Conservation (phyloP, 1,140 invertebrate species). For the Euwallacea fornicatus region DNA sequence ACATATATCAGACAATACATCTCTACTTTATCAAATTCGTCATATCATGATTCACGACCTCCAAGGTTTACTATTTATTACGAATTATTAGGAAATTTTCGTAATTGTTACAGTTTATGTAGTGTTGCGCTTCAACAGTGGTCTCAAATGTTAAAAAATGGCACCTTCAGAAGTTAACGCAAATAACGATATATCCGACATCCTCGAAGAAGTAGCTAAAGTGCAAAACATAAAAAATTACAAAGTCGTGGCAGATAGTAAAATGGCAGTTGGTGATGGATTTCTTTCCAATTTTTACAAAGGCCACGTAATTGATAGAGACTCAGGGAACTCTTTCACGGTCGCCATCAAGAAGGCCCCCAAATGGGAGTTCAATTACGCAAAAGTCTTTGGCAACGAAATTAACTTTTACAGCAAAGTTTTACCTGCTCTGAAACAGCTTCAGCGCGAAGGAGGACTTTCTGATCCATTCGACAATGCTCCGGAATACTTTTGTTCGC, state of each 20-base stretch:
- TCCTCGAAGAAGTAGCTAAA: slow-evolving; percentile 3
- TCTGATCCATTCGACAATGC: slow-evolving; percentile 8
- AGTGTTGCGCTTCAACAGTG: too few species aligned
- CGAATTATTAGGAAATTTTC: too few species aligned
- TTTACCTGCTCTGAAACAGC: background rate
- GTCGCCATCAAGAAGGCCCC: slow-evolving; percentile 12
- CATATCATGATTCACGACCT: too few species aligned
- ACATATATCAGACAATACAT: too few species aligned
- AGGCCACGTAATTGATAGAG: slow-evolving; percentile 4
- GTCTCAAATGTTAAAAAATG: too few species aligned
- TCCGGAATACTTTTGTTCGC: background rate
- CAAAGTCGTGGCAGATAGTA: background rate
- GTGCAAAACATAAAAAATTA: slow-evolving; percentile 12
- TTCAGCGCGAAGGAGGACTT: background rate
- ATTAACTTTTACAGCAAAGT: slow-evolving; percentile 5
- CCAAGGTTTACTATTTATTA: too few species aligned
- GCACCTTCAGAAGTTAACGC: too few species aligned
- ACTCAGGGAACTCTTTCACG: background rate
- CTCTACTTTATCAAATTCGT: too few species aligned
- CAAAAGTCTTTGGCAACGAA: background rate
- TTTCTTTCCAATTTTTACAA: slow-evolving; percentile 14
- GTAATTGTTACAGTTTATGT: too few species aligned
- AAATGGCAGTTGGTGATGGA: slow-evolving; percentile 8
- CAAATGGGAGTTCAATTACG: background rate
- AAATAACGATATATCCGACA: background rate